phyloP scores from a whole-genome alignment of 1,140 invertebrate genomes.

The Sycophaga agraensis region DNA sequence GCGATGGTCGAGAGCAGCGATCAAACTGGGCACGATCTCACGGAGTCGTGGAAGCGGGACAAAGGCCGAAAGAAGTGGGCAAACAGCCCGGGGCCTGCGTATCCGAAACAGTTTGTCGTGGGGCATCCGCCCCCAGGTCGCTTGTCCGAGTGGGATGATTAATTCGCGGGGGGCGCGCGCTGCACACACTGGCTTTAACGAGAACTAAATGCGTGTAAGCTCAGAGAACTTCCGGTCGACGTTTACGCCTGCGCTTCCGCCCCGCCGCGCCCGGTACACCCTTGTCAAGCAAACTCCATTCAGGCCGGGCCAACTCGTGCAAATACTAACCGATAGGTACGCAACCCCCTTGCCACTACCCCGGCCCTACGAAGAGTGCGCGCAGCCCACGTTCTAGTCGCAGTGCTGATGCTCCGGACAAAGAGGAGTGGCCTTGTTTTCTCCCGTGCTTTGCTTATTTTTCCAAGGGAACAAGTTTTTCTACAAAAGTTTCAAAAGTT shows the following conservation, averaged over 20 bases:
- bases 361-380: too few relatives aligned
- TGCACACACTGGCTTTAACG: constrained; percentile 18
- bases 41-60: too few relatives aligned
- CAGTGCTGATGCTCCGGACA: too few relatives aligned
- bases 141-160: constrained; percentile 10
- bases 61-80: neutral
- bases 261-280: neutral
- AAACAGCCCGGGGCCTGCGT: neutral
- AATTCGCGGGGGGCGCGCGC: neutral
- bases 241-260: constrained; percentile 11
- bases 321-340: neutral
- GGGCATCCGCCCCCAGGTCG: neutral
- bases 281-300: constrained; percentile 5
- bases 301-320: neutral
- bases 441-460: too few relatives aligned
- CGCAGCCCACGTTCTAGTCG: too few relatives aligned
- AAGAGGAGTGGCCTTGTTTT: too few relatives aligned
- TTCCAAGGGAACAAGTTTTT: too few relatives aligned
- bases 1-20: too few relatives aligned
- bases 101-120: neutral
- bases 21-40: too few relatives aligned
- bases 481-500: too few relatives aligned
- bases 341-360: too few relatives aligned
- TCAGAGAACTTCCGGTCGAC: constrained; percentile 14
- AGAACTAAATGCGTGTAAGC: constrained; percentile 18